Evolutionary conservation across 2,888 invertebrate species (phyloP).

Genomic region (Pegoplata infirma): DNA sequence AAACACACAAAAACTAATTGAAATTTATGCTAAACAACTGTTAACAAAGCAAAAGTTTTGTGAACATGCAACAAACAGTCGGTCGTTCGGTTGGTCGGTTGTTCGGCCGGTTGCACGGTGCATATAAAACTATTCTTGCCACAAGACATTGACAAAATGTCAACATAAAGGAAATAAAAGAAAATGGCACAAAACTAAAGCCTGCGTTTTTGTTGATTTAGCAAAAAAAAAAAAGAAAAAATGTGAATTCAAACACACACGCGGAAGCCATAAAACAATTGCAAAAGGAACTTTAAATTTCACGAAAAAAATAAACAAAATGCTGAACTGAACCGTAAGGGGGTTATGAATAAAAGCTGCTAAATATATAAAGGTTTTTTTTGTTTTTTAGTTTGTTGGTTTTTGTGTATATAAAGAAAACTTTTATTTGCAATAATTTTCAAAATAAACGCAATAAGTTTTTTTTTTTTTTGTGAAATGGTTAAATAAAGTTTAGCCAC

Average conservation of each 20-base stretch:
- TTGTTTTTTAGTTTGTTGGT: constrained; percentile 5
- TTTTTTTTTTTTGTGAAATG: constrained; percentile 9
- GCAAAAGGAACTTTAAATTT: constrained; percentile 29
- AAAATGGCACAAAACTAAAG: constrained; percentile 39
- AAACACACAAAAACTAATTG: constrained; percentile 38
- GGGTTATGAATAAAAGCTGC: constrained; percentile 10
- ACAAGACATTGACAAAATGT: constrained; percentile 45
- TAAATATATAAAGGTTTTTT: constrained; percentile 14
- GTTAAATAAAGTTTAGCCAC: constrained; percentile 39
- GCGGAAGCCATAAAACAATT: constrained; percentile 57
- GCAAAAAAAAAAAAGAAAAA: no score
- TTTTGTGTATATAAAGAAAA: constrained; percentile 31
- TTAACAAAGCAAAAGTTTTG: constrained; percentile 35
- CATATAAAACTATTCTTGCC: constrained; percentile 5
- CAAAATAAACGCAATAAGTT: constrained; percentile 49
- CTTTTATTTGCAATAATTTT: constrained; percentile 51
- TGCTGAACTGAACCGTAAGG: neutral
- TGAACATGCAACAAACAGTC: constrained; percentile 36
- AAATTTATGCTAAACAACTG: constrained; percentile 61
- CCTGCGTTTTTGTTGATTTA: constrained; percentile 46
- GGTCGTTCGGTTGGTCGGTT: neutral
- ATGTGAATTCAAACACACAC: constrained; percentile 7
- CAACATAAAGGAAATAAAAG: constrained; percentile 31
- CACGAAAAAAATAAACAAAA: constrained; percentile 24
- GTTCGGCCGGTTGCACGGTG: neutral